phyloP scores from a whole-genome alignment of 2,797 vertebrate species.

The Acipenser transmontanus region DNA sequence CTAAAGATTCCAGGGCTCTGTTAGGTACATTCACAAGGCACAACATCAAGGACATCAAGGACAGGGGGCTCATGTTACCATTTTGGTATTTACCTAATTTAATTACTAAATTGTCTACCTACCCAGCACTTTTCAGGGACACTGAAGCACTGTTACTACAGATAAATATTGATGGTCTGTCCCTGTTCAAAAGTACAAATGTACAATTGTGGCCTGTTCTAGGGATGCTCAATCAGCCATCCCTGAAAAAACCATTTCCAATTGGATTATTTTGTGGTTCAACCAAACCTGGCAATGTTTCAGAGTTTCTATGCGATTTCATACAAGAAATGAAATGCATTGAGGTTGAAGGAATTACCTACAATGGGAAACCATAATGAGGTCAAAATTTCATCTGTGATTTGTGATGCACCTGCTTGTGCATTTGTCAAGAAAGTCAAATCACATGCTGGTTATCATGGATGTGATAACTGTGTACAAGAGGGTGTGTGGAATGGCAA shows the following conservation, averaged over 20 bases:
- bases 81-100: not conserved
- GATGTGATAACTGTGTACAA: not conserved
- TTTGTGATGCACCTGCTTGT: not conserved
- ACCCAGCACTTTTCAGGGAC: no score
- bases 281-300: not conserved
- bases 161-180: not conserved
- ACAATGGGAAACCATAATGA: not conserved
- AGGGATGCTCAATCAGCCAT: not conserved
- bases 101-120: not conserved
- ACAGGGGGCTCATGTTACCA: not conserved
- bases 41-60: not conserved
- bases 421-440: not conserved
- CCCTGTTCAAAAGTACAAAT: not conserved
- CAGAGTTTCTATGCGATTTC: not conserved
- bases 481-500: not conserved
- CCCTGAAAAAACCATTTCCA: not conserved
- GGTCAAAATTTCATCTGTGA: not conserved
- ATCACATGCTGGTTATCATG: not conserved
- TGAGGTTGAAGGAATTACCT: not conserved
- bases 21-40: not conserved
- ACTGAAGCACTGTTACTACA: not conserved
- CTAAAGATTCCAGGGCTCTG: not conserved
- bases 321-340: not conserved
- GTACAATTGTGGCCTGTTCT: not conserved
- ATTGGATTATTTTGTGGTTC: not conserved